These are phyloP conservation scores for Manacus vitellinus DNA, from an alignment of 2,113 vertebrate genomes.

Conservation along the genomic window DNA sequence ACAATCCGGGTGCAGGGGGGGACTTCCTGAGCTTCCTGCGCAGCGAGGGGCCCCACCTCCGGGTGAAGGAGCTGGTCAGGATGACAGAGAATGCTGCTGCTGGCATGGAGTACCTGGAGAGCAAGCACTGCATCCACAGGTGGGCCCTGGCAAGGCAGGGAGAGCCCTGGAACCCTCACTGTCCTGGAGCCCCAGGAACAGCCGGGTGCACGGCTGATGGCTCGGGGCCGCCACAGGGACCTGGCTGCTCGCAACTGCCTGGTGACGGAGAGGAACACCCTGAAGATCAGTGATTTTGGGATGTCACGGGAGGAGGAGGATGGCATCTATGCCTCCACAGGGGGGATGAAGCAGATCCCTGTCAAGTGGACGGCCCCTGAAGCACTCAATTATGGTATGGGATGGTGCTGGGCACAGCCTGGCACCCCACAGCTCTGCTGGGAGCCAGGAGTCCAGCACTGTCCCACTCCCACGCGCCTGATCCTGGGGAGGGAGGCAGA, in stretches of 20 bases:
- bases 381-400: conserved; percentile 92
- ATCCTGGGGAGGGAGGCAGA: background rate
- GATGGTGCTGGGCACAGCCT: background rate
- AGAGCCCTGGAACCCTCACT: background rate
- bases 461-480: fast-evolving
- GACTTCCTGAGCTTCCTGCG: conserved; percentile 93
- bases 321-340: conserved; percentile 87
- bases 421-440: fast-evolving
- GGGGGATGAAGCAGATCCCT: conserved; percentile 90
- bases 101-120: conserved; percentile 94
- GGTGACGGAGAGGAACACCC: conserved; percentile 83
- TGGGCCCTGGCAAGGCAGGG: conserved; percentile 20
- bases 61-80: conserved; percentile 81
- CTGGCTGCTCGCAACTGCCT: conserved; percentile 96
- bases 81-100: conserved; percentile 89
- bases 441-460: background rate
- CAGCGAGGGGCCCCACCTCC: conserved; percentile 77
- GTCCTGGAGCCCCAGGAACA: fast-evolving
- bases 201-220: fast-evolving
- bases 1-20: conserved; percentile 77
- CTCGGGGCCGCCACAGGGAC: conserved; percentile 74
- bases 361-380: conserved; percentile 97
- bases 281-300: conserved; percentile 99
- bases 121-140: conserved; percentile 96
- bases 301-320: conserved; percentile 95